Evolutionary conservation across 2,797 vertebrate genomes (phyloP).

Genomic region (Rhyacichthys aspro): DNA sequence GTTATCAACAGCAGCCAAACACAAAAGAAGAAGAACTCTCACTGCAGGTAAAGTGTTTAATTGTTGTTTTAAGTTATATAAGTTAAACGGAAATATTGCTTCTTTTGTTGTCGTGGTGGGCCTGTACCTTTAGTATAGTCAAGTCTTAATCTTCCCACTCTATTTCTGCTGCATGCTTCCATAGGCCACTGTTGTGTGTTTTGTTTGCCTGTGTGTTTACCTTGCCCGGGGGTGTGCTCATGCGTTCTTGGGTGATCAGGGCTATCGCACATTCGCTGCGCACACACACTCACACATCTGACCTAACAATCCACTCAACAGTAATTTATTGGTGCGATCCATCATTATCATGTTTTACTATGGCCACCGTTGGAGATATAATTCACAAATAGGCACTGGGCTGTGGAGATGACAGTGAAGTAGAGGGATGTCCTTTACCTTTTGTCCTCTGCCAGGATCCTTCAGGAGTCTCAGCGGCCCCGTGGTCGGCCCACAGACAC

Average conservation of each 20-base stretch:
- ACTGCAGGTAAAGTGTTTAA: too few relatives aligned
- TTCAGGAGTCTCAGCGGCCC: conserved; percentile 66
- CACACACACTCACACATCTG: conserved; percentile 51
- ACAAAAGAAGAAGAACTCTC: too few relatives aligned
- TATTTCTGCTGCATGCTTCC: neutral
- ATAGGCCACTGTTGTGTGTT: conserved; percentile 15
- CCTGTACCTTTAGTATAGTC: too few relatives aligned
- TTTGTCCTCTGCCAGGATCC: conserved; percentile 74
- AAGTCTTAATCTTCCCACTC: too few relatives aligned
- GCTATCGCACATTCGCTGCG: conserved; percentile 45
- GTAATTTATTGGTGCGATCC: conserved; percentile 81
- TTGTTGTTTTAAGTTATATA: too few relatives aligned
- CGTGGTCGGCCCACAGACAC: conserved; percentile 52
- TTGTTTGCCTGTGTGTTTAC: conserved; percentile 50
- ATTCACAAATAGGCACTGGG: conserved; percentile 75
- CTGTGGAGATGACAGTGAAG: conserved; percentile 73
- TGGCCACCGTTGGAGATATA: conserved; percentile 79
- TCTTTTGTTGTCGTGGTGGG: too few relatives aligned
- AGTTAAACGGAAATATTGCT: too few relatives aligned
- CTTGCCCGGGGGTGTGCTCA: conserved; percentile 37
- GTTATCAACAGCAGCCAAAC: too few relatives aligned
- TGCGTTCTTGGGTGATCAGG: conserved; percentile 49
- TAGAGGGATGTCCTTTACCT: conserved; percentile 80
- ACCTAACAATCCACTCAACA: conserved; percentile 79
- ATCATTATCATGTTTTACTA: conserved; percentile 86